A percentile compares a stretch with the other conserved stretches of the same genome.
phyloP scores from a whole-genome alignment of 2,113 vertebrate species.

The Tychaedon coryphoeus region DNA sequence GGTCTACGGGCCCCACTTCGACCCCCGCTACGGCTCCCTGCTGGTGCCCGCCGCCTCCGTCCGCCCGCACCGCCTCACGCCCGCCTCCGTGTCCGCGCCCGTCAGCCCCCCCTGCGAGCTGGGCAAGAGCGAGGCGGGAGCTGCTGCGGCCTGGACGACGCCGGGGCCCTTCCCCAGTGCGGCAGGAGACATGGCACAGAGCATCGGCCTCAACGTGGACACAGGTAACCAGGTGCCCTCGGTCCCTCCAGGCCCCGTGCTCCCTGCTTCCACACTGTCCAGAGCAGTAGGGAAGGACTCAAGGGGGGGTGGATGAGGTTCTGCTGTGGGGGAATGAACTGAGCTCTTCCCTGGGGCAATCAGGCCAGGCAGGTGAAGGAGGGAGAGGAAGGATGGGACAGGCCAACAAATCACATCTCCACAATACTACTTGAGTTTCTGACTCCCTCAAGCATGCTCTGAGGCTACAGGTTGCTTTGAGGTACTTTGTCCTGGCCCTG shows the following conservation, averaged over 20 bases:
- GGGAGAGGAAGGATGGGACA: background rate
- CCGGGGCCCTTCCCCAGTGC: slow-evolving; percentile 81
- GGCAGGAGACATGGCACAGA: slow-evolving; percentile 82
- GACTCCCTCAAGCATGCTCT: background rate
- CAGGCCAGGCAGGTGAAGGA: background rate
- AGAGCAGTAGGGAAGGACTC: accelerated
- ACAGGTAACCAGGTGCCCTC: slow-evolving; percentile 78
- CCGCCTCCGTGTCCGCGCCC: slow-evolving; percentile 73
- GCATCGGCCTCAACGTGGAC: slow-evolving; percentile 87
- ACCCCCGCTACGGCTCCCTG: slow-evolving; percentile 89
- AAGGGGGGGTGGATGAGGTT: accelerated
- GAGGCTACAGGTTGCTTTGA: background rate
- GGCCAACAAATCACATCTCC: background rate
- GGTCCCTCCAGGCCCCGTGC: accelerated
- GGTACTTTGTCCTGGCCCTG: background rate
- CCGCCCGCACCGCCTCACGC: slow-evolving; percentile 84
- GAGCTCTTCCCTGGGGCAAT: background rate
- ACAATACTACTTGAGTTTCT: background rate
- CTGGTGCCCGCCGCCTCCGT: slow-evolving; percentile 85
- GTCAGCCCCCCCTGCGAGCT: slow-evolving; percentile 87
- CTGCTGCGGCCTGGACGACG: slow-evolving; percentile 79
- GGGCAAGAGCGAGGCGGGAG: slow-evolving; percentile 79
- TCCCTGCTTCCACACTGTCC: background rate
- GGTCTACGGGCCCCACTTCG: slow-evolving; percentile 90
- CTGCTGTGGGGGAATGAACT: background rate